A percentile compares a stretch with the other conserved stretches of the same genome.
Conservation (phyloP, 1,140 invertebrate genomes). For the Macrotrachela quadricornifera region DNA sequence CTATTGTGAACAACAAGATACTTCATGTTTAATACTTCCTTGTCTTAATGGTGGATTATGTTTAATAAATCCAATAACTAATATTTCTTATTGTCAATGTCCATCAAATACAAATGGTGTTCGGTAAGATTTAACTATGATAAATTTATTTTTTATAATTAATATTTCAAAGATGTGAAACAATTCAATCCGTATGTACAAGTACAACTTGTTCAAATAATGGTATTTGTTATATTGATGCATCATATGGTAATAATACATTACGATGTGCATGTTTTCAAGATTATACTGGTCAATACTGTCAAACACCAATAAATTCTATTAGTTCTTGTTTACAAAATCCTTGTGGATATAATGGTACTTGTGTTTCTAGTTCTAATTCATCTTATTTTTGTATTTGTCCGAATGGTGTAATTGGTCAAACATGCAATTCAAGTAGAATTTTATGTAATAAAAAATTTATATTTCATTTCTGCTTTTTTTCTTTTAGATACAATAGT, state of each 20-base stretch:
- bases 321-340: constrained; percentile 31
- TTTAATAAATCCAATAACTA: not conserved
- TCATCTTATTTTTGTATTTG: constrained; percentile 5
- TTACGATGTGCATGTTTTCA: constrained; percentile 50
- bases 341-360: constrained; percentile 42
- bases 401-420: constrained; percentile 16
- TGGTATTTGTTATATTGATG: constrained; percentile 2
- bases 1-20: constrained; percentile 1
- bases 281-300: constrained; percentile 33
- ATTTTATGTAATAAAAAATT: too few species aligned
- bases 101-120: too few species aligned
- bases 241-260: not conserved
- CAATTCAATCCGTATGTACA: not conserved
- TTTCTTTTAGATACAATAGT: too few species aligned
- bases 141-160: too few species aligned
- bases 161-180: too few species aligned
- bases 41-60: constrained; percentile 16
- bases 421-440: not conserved
- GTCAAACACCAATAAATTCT: constrained; percentile 48
- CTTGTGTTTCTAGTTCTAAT: constrained; percentile 44
- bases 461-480: too few species aligned
- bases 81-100: too few species aligned
- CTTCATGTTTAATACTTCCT: constrained; percentile 5
- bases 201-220: not conserved
- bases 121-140: too few species aligned